Evolutionary conservation across 2,113 vertebrate species (phyloP).

Genomic region (Vulpes lagopus): DNA sequence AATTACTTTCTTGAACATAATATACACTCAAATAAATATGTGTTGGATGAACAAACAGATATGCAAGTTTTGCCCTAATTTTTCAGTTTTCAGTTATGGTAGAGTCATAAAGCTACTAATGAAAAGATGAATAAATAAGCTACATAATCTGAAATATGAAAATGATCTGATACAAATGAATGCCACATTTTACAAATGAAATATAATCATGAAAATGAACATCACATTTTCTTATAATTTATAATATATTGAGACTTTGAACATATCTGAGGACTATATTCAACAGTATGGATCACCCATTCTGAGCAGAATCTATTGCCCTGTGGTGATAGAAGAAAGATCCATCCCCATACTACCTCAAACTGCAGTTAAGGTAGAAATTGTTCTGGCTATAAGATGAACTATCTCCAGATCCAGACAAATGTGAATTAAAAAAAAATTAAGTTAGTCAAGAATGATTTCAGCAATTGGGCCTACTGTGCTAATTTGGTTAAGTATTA

Average conservation of each 20-base stretch:
- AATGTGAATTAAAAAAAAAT: neutral
- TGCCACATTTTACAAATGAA: neutral
- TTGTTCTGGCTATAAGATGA: neutral
- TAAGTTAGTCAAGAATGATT: neutral
- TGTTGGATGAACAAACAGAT: neutral
- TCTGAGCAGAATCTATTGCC: neutral
- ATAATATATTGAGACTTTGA: neutral
- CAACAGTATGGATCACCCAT: neutral
- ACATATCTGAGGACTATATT: neutral
- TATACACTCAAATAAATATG: slow-evolving; percentile 25
- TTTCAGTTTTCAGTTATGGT: neutral
- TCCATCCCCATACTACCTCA: neutral
- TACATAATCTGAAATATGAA: neutral
- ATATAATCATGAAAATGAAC: neutral
- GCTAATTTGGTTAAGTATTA: neutral
- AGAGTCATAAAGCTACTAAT: neutral
- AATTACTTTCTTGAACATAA: neutral
- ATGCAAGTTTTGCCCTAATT: slow-evolving; percentile 38
- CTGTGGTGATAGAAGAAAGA: neutral
- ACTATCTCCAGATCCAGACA: neutral
- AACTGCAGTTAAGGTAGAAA: neutral
- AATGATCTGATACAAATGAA: neutral
- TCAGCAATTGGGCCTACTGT: neutral
- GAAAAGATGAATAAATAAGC: slow-evolving; percentile 6
- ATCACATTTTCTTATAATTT: neutral